Base-by-base conservation (phyloP, 2,797 vertebrate genomes). In the Poecilia gillii region DNA sequence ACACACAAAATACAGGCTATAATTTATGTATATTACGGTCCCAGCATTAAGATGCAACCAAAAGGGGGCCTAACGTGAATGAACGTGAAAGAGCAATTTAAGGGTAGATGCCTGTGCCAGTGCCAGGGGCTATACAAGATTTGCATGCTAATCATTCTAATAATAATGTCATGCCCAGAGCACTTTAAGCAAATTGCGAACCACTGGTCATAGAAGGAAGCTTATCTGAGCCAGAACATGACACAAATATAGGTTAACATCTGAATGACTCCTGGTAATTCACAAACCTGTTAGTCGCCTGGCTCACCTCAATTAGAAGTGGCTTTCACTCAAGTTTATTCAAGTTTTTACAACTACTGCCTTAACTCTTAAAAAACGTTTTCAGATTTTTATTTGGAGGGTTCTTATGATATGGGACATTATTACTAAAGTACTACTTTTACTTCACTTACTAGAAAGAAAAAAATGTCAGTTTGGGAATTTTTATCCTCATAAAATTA, bases 141-240 rank as follows among this genome's bases (percentile, higher is more conserved):
- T 96, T 95, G 94, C 95, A 96, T 96, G 95, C 94, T 96, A 96
- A 96, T 96, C 94, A 95, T 94, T 95, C 93, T 94, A 95, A 96
- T 96, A 95, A 95, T 96, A 96, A 96, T 95, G 95, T 94, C 93
- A 94, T 92, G 94, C 94, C 95, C 91, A 90, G 36, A 95, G 96
- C 94, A 92, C 88, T 93, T 90, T 91, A 88, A 94, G 94, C 92
- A 95, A 95, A 96, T 95, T 94, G 94, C 84, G 84, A 94, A 92
- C 92, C 93, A 92, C 85, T 91, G 94, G 94, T 93, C 92, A 94
- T 88, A 94, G 92, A 95, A 85, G 89, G 93, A 92, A 87, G 92
- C 95, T 95, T 95, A 96, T 96, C 95, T 93, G 84, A 28, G 84
- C 46, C 75, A 86, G 91, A 94, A 93, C 93, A 93, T 91, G 91